phyloP scores from a whole-genome alignment of 2,113 vertebrate species.

The Chrysemys picta region DNA sequence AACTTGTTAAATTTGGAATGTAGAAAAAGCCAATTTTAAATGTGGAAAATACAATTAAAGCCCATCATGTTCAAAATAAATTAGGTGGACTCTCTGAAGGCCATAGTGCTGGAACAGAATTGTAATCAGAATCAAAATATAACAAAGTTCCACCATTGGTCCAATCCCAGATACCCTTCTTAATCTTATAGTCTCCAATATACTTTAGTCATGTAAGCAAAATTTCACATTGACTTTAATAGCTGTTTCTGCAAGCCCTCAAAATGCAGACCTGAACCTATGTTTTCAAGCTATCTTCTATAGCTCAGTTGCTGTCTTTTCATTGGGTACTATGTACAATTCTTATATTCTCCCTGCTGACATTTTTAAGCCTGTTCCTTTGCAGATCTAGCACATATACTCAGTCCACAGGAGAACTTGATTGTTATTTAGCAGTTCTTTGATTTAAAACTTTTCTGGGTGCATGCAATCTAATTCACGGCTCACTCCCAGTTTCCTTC shows the following conservation, averaged over 20 bases:
- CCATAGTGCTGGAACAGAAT: not conserved
- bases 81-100: too few species aligned
- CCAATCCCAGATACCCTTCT: accelerated
- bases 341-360: not conserved
- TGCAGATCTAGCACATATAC: not conserved
- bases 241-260: not conserved
- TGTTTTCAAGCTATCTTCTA: not conserved
- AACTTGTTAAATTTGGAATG: too few species aligned
- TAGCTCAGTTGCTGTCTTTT: not conserved
- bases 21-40: too few species aligned
- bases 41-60: too few species aligned
- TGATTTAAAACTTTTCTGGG: slow-evolving; percentile 19
- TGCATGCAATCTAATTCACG: not conserved
- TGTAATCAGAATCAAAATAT: not conserved
- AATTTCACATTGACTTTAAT: not conserved
- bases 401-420: not conserved
- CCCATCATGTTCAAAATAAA: too few species aligned
- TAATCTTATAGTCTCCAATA: not conserved
- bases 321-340: not conserved
- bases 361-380: not conserved
- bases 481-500: not conserved
- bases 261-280: not conserved
- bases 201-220: not conserved
- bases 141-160: accelerated
- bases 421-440: not conserved